Conservation (phyloP, 2,888 invertebrate genomes). For the Allacma fusca region DNA sequence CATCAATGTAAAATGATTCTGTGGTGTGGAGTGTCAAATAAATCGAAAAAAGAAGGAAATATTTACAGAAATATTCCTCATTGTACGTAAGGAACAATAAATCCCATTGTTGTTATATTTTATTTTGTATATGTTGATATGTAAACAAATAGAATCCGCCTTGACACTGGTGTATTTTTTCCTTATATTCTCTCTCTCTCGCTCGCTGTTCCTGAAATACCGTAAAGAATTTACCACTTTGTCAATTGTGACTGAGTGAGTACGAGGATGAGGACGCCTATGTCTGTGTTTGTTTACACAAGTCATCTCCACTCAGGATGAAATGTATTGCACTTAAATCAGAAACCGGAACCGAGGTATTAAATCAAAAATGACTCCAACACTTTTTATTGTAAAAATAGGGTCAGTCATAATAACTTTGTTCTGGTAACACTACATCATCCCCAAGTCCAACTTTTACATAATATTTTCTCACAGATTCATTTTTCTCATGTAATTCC, state of each 20-base stretch:
- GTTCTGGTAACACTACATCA: too few species aligned
- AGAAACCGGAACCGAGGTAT: constrained; percentile 18
- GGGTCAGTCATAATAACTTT: too few species aligned
- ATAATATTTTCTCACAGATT: too few species aligned
- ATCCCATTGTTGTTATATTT: background rate
- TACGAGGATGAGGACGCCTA: background rate
- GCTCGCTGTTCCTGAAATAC: background rate
- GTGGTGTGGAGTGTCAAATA: too few species aligned
- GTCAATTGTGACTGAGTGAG: background rate
- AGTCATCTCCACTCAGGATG: background rate
- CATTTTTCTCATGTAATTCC: too few species aligned
- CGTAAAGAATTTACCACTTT: constrained; percentile 9
- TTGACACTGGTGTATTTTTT: constrained; percentile 5
- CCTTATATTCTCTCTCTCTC: background rate
- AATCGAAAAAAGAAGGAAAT: too few species aligned
- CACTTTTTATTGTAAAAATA: too few species aligned
- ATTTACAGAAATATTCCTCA: too few species aligned
- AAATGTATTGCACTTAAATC: background rate
- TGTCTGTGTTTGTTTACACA: constrained; percentile 10
- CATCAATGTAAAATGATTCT: too few species aligned
- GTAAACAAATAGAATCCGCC: background rate
- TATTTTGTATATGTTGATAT: background rate
- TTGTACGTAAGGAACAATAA: background rate
- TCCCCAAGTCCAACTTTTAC: too few species aligned
- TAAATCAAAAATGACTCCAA: background rate